Evolutionary conservation across 2,797 vertebrate species (phyloP).

Genomic region (Cephalopachus bancanus): DNA sequence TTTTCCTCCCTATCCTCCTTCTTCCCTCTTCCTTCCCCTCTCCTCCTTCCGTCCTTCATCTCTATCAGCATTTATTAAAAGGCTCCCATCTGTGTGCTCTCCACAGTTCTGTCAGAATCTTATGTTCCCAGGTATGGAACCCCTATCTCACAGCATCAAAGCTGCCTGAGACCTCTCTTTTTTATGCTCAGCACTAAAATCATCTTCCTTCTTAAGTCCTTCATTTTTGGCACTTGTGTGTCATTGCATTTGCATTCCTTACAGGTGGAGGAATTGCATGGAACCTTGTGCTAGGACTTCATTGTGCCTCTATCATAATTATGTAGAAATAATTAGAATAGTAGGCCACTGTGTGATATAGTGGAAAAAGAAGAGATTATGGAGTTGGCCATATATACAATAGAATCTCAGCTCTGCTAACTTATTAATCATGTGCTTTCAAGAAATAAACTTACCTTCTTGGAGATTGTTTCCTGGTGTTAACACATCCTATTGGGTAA

Average conservation of each 20-base stretch:
- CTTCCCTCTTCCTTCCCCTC: neutral
- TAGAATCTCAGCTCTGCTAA: neutral
- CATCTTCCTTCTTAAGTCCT: neutral
- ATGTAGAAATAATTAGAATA: neutral
- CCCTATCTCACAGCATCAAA: neutral
- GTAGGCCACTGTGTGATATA: neutral
- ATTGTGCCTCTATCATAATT: neutral
- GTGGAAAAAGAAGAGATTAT: neutral
- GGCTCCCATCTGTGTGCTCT: neutral
- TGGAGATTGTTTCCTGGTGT: slow-evolving; percentile 30
- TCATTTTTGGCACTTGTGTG: neutral
- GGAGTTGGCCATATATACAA: neutral
- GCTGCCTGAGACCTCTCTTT: neutral
- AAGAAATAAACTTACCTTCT: neutral
- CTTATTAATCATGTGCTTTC: neutral
- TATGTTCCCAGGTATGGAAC: neutral
- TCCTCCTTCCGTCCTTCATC: neutral
- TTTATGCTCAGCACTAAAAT: neutral
- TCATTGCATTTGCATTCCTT: neutral
- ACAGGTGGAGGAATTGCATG: too few relatives aligned
- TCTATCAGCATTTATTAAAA: neutral
- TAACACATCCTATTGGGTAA: neutral
- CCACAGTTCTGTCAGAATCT: neutral
- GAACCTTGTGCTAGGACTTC: neutral
- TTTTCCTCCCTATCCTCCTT: too few relatives aligned